Conservation (phyloP, 30 jellyfish, hydroid and myxozoan genomes). For the Aurelia aurita region DNA sequence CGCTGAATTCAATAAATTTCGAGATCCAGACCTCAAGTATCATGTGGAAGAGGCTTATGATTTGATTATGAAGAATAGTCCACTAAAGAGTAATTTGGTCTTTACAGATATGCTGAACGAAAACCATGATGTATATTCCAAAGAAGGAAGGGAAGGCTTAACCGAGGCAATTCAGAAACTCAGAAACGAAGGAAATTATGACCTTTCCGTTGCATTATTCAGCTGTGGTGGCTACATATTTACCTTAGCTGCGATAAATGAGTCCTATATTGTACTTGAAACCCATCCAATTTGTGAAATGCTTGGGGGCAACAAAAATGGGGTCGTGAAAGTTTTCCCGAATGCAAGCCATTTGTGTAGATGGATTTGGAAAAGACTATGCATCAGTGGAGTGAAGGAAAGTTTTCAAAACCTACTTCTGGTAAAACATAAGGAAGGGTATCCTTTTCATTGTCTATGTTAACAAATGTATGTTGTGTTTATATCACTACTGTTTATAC, state of each 20-base stretch:
- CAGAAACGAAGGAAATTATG: background rate
- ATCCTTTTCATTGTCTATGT: background rate
- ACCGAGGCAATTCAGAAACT: background rate
- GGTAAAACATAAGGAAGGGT: background rate
- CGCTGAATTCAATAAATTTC: background rate
- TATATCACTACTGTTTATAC: no score
- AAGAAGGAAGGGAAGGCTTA: conserved; percentile 14
- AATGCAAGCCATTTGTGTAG: conserved; percentile 10
- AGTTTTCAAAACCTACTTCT: conserved; percentile 11
- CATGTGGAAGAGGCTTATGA: conserved; percentile 18
- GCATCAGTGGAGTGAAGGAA: conserved; percentile 18
- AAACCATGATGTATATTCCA: conserved; percentile 13
- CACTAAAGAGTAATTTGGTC: background rate
- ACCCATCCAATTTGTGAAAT: conserved; percentile 10
- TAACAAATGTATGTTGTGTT: no score
- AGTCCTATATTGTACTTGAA: conserved; percentile 9
- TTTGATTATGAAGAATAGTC: conserved; percentile 8
- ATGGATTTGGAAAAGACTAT: conserved; percentile 11
- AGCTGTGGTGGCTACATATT: conserved; percentile 25
- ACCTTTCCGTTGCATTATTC: background rate
- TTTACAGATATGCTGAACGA: conserved; percentile 15
- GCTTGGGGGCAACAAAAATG: conserved; percentile 10
- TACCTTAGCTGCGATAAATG: conserved; percentile 13
- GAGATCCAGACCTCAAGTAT: conserved; percentile 11
- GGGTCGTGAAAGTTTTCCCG: conserved; percentile 1